Conservation (phyloP, 1,140 invertebrate species). For the Anoplolepis gracilipes region DNA sequence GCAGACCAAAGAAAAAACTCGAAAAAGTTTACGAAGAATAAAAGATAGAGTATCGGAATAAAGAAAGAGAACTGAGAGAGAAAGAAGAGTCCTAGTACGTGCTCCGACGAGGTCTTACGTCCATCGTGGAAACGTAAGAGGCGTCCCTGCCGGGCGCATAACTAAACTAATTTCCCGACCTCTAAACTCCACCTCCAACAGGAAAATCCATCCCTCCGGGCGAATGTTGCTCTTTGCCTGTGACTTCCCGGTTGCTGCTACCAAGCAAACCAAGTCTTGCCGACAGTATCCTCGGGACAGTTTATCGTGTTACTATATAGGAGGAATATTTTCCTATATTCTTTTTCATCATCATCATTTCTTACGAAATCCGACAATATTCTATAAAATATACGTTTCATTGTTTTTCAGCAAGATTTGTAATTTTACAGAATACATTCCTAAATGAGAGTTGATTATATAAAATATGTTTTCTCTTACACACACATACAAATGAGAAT, state of each 20-base stretch:
- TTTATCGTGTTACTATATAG: constrained; percentile 45
- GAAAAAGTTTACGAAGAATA: constrained; percentile 18
- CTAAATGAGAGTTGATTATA: too few relatives aligned
- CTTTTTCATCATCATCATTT: too few relatives aligned
- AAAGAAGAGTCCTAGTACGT: constrained; percentile 72
- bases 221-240: constrained; percentile 77
- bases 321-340: constrained; percentile 24
- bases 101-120: constrained; percentile 71
- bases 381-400: not conserved
- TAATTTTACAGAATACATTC: not conserved
- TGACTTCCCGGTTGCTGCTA: constrained; percentile 54
- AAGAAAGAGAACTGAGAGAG: constrained; percentile 34
- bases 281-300: constrained; percentile 33
- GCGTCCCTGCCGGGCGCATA: constrained; percentile 81
- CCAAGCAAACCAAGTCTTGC: constrained; percentile 16
- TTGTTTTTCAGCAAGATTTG: not conserved
- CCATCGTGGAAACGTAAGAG: constrained; percentile 70
- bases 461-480: not conserved
- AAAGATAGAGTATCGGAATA: not conserved
- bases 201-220: constrained; percentile 73
- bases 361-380: not conserved
- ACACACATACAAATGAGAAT: not conserved
- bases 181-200: constrained; percentile 74
- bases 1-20: not conserved
- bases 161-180: constrained; percentile 83